Conservation (phyloP, 2,797 vertebrate genomes). For the Crenichthys baileyi region DNA sequence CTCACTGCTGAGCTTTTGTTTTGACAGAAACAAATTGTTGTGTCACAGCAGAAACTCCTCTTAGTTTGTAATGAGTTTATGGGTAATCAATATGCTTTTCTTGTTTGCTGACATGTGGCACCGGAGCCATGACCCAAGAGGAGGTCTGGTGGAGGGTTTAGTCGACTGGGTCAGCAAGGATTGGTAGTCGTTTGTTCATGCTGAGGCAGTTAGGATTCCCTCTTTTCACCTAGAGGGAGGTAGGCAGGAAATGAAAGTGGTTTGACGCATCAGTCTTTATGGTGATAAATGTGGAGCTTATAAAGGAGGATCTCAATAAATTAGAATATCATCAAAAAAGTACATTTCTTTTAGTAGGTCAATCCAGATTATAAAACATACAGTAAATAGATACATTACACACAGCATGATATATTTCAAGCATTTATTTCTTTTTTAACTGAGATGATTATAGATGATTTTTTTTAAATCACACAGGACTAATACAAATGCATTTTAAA, state of each 20-base stretch:
- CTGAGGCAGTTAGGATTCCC: conserved; percentile 45
- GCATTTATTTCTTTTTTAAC: no score
- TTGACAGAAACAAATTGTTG: conserved; percentile 66
- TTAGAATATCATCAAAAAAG: neutral
- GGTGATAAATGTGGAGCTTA: neutral
- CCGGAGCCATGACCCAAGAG: conserved; percentile 51
- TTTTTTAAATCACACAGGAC: neutral
- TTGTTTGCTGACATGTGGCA: conserved; percentile 60
- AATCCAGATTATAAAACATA: neutral
- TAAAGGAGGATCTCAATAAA: neutral
- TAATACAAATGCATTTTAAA: neutral
- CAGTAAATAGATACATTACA: neutral
- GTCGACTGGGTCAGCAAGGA: conserved; percentile 41
- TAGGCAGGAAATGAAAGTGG: conserved; percentile 24
- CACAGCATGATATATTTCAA: neutral
- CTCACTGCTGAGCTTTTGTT: conserved; percentile 49
- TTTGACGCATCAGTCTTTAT: neutral
- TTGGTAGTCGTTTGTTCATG: conserved; percentile 24
- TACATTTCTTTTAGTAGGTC: neutral
- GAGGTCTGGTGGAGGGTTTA: conserved; percentile 32
- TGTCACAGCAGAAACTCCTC: conserved; percentile 40
- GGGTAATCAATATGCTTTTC: conserved; percentile 68
- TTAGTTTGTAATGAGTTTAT: conserved; percentile 73
- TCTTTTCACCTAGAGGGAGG: conserved; percentile 39
- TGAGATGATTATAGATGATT: neutral